A percentile compares a stretch with the other conserved stretches of the same genome.
Conservation (phyloP, 2,113 vertebrate species). For the Arizona elegans region DNA sequence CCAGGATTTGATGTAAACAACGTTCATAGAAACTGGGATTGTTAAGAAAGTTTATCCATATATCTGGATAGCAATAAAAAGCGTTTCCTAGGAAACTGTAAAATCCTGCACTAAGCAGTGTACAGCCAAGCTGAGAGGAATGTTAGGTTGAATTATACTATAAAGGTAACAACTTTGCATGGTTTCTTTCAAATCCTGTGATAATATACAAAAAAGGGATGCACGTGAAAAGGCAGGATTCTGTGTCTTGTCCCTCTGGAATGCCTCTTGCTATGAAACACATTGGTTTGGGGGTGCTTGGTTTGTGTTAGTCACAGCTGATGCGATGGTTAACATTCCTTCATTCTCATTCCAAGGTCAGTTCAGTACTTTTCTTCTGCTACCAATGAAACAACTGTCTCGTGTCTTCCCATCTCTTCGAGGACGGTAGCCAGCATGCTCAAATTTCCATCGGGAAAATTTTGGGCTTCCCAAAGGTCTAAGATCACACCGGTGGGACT, state of each 20-base stretch:
- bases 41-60: conserved; percentile 90
- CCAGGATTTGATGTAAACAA: conserved; percentile 80
- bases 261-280: conserved; percentile 56
- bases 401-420: conserved; percentile 93
- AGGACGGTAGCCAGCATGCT: conserved; percentile 88
- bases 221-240: conserved; percentile 55
- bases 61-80: conserved; percentile 90
- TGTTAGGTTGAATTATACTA: conserved; percentile 71
- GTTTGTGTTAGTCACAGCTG: conserved; percentile 37
- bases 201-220: conserved; percentile 62
- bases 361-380: conserved; percentile 82
- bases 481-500: conserved; percentile 93
- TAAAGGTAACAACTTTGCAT: conserved; percentile 74
- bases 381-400: conserved; percentile 82
- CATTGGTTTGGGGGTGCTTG: conserved; percentile 62
- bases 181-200: conserved; percentile 65
- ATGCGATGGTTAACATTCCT: conserved; percentile 53
- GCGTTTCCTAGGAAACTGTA: conserved; percentile 98
- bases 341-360: conserved; percentile 31
- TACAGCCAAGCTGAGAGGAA: conserved; percentile 85
- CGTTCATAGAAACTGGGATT: conserved; percentile 79
- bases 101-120: conserved; percentile 87
- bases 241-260: conserved; percentile 46
- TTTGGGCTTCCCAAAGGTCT: conserved; percentile 96
- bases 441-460: conserved; percentile 92